phyloP scores from a whole-genome alignment of 2,888 invertebrate genomes.

The Reticulitermes lucifugus region DNA sequence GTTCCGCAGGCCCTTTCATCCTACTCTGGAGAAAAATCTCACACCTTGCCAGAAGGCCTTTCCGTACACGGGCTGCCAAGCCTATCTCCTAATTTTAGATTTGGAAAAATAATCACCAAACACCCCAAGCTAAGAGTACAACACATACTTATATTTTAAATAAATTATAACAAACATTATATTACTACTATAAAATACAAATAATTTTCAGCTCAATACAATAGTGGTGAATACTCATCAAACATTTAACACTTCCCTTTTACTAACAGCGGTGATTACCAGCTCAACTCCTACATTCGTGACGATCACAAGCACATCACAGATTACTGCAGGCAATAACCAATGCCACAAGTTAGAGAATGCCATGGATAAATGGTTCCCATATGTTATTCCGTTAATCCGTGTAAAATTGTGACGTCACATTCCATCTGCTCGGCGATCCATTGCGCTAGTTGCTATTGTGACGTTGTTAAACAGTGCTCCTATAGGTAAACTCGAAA shows the following conservation, averaged over 20 bases:
- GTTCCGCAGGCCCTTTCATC: background rate
- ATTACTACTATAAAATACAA: background rate
- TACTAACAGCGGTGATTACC: too few relatives aligned
- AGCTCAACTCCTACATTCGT: too few relatives aligned
- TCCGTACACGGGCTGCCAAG: background rate
- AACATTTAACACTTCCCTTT: background rate
- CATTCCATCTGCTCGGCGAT: too few relatives aligned
- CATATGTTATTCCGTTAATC: too few relatives aligned
- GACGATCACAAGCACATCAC: too few relatives aligned
- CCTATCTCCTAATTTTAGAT: constrained; percentile 35
- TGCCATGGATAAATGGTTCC: too few relatives aligned
- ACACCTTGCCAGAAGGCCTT: background rate
- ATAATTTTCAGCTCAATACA: background rate
- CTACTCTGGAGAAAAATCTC: background rate
- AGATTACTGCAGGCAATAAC: too few relatives aligned
- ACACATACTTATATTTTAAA: background rate
- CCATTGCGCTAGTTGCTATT: too few relatives aligned
- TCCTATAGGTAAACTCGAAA: too few relatives aligned
- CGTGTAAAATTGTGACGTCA: too few relatives aligned
- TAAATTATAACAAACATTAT: background rate
- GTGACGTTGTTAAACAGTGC: too few relatives aligned
- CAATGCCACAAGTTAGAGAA: too few relatives aligned
- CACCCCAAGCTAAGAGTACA: background rate
- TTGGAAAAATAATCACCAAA: background rate
- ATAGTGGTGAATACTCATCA: background rate